A percentile compares a stretch with the other conserved stretches of the same genome.
Conservation (phyloP, 53 echinoderm and acorn worm species). For the Holothuria leucospilota region DNA sequence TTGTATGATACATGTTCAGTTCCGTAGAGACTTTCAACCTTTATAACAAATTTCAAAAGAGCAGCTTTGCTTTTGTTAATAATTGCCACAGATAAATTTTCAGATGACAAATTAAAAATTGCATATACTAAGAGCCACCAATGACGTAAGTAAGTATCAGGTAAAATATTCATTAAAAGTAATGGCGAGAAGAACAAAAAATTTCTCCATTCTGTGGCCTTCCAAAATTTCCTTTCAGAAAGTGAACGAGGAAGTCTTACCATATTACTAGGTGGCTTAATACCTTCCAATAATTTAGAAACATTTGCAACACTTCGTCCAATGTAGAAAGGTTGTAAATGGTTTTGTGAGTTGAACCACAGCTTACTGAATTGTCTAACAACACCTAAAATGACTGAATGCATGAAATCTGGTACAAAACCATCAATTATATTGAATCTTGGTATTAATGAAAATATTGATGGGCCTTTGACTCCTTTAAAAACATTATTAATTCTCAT, state of each 20-base stretch:
- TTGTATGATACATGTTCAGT: constrained; percentile 59
- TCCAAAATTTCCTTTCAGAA: constrained; percentile 37
- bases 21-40: constrained; percentile 62
- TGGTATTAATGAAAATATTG: constrained; percentile 38
- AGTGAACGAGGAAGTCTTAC: constrained; percentile 14
- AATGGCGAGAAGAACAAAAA: constrained; percentile 12
- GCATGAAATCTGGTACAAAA: constrained; percentile 59
- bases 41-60: constrained; percentile 60
- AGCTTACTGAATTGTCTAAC: constrained; percentile 45
- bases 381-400: constrained; percentile 53
- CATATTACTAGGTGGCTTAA: constrained; percentile 14
- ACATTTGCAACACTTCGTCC: not conserved
- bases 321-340: constrained; percentile 24
- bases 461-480: constrained; percentile 54
- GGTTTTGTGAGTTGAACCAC: constrained; percentile 43
- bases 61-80: constrained; percentile 40
- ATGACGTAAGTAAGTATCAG: constrained; percentile 3
- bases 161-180: not conserved
- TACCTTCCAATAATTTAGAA: not conserved
- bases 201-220: too few species aligned
- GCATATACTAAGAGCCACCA: constrained; percentile 51
- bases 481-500: not conserved
- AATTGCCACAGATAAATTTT: constrained; percentile 4
- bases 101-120: not conserved
- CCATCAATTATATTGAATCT: constrained; percentile 41